These are phyloP conservation scores for Boloria euphrosyne DNA, from an alignment of 2,888 invertebrate species.

Conservation along the genomic window DNA sequence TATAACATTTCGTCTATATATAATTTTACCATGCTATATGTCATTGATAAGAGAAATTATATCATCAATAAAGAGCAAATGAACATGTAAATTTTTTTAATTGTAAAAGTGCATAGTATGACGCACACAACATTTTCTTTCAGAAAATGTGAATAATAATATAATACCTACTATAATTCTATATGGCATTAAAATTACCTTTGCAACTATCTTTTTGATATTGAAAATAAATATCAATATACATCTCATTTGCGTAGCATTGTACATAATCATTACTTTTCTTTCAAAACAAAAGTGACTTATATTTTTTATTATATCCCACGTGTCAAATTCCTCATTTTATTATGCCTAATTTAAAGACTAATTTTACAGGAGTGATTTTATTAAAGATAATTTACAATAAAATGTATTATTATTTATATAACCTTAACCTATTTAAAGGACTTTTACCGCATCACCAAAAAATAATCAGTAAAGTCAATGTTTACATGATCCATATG, in stretches of 20 bases:
- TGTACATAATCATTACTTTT: conserved; percentile 15
- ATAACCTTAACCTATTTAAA: neutral
- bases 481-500: too few species aligned
- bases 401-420: conserved; percentile 7
- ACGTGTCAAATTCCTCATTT: conserved; percentile 13
- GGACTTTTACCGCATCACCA: too few species aligned
- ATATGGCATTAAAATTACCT: neutral
- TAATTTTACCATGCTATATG: too few species aligned
- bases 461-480: too few species aligned
- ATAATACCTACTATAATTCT: neutral
- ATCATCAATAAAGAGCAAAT: too few species aligned
- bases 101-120: too few species aligned
- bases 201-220: neutral
- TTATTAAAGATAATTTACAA: conserved; percentile 31
- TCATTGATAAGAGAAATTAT: too few species aligned
- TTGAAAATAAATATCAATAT: conserved; percentile 7
- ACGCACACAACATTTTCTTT: too few species aligned
- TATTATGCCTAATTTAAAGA: conserved; percentile 26
- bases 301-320: neutral
- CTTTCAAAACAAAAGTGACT: neutral
- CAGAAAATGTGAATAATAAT: too few species aligned
- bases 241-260: conserved; percentile 1
- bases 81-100: too few species aligned
- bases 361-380: conserved; percentile 29
- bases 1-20: too few species aligned